These are phyloP conservation scores for Athalia cordata DNA, from an alignment of 2,888 invertebrate species.

Conservation along the genomic window DNA sequence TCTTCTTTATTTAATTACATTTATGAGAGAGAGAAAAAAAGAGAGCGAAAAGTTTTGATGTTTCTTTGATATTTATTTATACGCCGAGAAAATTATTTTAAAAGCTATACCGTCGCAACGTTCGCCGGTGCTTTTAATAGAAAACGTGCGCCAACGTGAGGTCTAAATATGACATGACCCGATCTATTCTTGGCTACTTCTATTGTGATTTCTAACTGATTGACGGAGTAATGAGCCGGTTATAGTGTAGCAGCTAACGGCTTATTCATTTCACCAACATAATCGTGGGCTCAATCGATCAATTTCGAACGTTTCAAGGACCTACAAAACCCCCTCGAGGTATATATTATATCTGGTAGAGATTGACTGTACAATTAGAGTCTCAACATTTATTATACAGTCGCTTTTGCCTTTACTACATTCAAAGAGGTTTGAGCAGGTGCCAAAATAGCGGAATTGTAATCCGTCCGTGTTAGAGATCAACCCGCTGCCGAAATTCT, in stretches of 20 bases:
- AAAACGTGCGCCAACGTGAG: conserved; percentile 6
- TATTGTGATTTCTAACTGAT: not conserved
- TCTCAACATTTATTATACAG: no score
- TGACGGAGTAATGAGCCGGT: conserved; percentile 22
- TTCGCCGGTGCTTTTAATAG: conserved; percentile 5
- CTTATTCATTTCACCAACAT: conserved; percentile 1
- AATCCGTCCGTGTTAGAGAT: no score
- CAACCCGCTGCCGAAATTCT: no score
- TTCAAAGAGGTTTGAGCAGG: no score
- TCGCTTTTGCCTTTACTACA: no score
- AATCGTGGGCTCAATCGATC: no score
- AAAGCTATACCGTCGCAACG: not conserved
- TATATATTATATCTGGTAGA: no score
- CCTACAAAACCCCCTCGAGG: no score
- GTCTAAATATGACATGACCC: conserved; percentile 25
- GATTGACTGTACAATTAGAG: no score
- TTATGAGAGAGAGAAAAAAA: not conserved
- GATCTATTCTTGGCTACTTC: conserved; percentile 1
- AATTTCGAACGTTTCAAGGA: no score
- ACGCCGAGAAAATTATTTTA: conserved; percentile 4
- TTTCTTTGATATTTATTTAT: not conserved
- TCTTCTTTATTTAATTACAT: not conserved
- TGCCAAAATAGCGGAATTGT: no score
- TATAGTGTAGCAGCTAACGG: not conserved
- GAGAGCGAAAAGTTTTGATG: not conserved